These are phyloP conservation scores for Agonopterix alstromeriana DNA, from an alignment of 2,888 invertebrate genomes.

Conservation along the genomic window DNA sequence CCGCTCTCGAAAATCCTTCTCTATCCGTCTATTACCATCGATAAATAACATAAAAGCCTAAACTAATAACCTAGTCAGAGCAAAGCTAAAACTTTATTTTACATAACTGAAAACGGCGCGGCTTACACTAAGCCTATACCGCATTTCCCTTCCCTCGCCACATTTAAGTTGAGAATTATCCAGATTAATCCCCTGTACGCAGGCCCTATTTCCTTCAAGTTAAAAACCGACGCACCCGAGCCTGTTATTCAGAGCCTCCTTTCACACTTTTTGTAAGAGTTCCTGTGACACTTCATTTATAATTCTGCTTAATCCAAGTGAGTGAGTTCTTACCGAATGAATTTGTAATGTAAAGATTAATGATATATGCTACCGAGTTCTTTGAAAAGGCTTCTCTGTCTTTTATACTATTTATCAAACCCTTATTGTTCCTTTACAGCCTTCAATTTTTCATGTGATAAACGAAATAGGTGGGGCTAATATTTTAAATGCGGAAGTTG, in stretches of 20 bases:
- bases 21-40: too few species aligned
- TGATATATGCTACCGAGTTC: conserved; percentile 49
- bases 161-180: conserved; percentile 39
- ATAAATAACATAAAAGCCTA: too few species aligned
- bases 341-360: conserved; percentile 74
- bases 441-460: too few species aligned
- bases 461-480: too few species aligned
- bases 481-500: too few species aligned
- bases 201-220: conserved; percentile 45
- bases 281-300: conserved; percentile 72
- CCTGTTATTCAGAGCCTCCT: conserved; percentile 47
- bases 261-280: conserved; percentile 62
- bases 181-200: conserved; percentile 40
- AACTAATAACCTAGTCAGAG: too few species aligned
- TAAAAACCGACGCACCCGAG: conserved; percentile 52
- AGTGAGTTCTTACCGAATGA: conserved; percentile 73
- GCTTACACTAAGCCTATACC: conserved; percentile 19
- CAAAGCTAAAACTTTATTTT: conserved; percentile 4
- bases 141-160: conserved; percentile 20
- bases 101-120: conserved; percentile 11
- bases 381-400: conserved; percentile 43
- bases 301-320: conserved; percentile 71
- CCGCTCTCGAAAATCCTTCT: too few species aligned
- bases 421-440: conserved; percentile 23
- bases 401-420: conserved; percentile 47